These are phyloP conservation scores for Tanypteryx hageni DNA, from an alignment of 2,888 invertebrate genomes.

Conservation along the genomic window DNA sequence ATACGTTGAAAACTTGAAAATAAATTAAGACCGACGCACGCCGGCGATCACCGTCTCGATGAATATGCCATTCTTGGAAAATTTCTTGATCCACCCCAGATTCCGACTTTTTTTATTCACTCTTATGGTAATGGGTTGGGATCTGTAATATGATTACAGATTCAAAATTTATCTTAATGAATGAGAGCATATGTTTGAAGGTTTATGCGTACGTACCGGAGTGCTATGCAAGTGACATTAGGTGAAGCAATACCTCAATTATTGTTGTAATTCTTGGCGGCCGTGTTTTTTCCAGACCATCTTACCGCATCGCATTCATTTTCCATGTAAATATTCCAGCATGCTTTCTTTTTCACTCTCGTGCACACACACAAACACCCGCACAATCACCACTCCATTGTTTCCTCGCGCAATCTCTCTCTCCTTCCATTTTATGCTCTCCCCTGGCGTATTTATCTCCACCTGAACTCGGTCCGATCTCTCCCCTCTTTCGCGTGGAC, in stretches of 20 bases:
- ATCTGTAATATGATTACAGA: too few species aligned
- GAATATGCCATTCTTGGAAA: too few species aligned
- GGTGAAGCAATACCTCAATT: slow-evolving; percentile 22
- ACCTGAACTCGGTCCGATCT: slow-evolving; percentile 48
- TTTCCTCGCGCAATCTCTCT: slow-evolving; percentile 49
- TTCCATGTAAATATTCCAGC: slow-evolving; percentile 24
- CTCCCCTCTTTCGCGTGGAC: slow-evolving; percentile 43
- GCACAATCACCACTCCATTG: slow-evolving; percentile 45
- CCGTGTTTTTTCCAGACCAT: neutral
- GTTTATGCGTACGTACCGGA: neutral
- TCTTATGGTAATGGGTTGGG: too few species aligned
- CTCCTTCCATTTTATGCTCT: slow-evolving; percentile 42
- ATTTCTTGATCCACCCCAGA: too few species aligned
- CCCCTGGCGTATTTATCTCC: slow-evolving; percentile 41
- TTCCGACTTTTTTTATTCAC: neutral
- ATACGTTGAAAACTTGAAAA: too few species aligned
- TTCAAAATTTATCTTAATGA: neutral
- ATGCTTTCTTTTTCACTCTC: slow-evolving; percentile 29
- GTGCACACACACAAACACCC: neutral
- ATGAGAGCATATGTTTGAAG: neutral
- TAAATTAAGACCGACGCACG: too few species aligned
- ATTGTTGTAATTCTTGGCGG: slow-evolving; percentile 6
- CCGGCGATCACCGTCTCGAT: too few species aligned
- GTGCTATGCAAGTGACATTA: neutral
- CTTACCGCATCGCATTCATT: neutral